Evolutionary conservation across 2,113 vertebrate species (phyloP).

Genomic region (Baryphthengus martii): DNA sequence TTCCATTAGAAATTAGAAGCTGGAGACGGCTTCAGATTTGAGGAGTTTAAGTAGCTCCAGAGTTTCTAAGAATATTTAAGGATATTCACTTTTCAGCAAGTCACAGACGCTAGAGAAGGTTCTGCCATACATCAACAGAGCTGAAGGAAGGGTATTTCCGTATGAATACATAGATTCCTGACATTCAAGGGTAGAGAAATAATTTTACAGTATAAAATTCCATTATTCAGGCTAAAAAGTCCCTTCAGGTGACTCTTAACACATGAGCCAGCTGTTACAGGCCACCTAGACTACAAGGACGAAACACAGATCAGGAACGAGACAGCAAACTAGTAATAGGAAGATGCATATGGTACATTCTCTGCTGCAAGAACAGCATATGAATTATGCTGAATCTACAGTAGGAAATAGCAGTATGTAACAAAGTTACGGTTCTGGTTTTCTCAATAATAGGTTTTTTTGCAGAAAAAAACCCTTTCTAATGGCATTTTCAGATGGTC

Average conservation of each 20-base stretch:
- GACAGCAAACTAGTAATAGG: neutral
- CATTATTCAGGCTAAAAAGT: neutral
- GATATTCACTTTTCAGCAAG: conserved; percentile 34
- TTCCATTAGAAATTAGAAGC: neutral
- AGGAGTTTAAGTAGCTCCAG: neutral
- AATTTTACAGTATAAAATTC: conserved; percentile 35
- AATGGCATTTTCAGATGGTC: neutral
- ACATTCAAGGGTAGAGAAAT: conserved; percentile 45
- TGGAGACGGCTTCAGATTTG: neutral
- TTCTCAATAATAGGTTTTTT: neutral
- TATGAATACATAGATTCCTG: conserved; percentile 20
- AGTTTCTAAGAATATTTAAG: neutral
- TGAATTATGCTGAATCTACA: neutral
- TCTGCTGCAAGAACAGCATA: neutral
- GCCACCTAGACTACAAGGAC: neutral
- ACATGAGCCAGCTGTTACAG: neutral
- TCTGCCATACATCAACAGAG: neutral
- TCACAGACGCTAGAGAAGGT: neutral
- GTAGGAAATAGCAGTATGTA: neutral
- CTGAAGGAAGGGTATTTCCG: conserved; percentile 29
- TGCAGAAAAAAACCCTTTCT: neutral
- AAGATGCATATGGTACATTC: neutral
- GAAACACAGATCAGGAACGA: neutral
- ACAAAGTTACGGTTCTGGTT: neutral
- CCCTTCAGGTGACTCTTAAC: conserved; percentile 1